Evolutionary conservation across 2,113 vertebrate genomes (phyloP), one percentile per base, ranked within the genome.

Genomic region (Engystomops pustulosus): DNA sequence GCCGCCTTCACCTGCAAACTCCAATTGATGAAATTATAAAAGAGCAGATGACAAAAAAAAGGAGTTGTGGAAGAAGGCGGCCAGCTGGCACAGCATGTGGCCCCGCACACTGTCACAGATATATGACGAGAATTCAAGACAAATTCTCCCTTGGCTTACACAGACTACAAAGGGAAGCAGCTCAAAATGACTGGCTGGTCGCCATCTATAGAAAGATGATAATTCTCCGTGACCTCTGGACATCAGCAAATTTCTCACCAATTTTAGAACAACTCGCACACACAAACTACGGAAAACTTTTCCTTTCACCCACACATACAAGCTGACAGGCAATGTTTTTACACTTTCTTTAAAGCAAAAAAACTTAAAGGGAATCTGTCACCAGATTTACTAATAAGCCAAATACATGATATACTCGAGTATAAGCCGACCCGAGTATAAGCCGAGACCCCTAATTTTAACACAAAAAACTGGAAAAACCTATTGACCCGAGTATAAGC

Each of bases 11-110:
- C 81, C 81, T 74, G 81, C 27, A 34, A 58, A 55, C 38, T 83
- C 62, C 75, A 83, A 75, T 74, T 83, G 69, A 83, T 83, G 70
- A 72, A 74, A 69, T 83, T 83, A 23, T 75, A 71, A 83, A 83
- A 62, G 70, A 83, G 81, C 69, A 62, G 81, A 74, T 75, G 69
- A 83, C 47, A 70, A 82, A 74, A 65, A n/a, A 62, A 83, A 47
- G 81, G 34, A 81, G 49, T 38, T 36, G 51, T 18, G 30, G 69
- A 30, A 60, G 70, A 60, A 60, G 65, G 32, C 17, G 8, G 81
- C 69, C 81, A 83, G 69, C 81, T 83, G 81, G 70, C 69, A 60
- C 69, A 83, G 81, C 81, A 32, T 58, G 69, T 18, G 7, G 23
- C 41, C 32, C 44, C 41, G 65, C 30, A 18, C 62, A 53, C 79